Percentiles rank a stretch among this genome's conserved stretches.
phyloP scores from a whole-genome alignment of 2,113 vertebrate genomes.

The Triplophysa dalaica region DNA sequence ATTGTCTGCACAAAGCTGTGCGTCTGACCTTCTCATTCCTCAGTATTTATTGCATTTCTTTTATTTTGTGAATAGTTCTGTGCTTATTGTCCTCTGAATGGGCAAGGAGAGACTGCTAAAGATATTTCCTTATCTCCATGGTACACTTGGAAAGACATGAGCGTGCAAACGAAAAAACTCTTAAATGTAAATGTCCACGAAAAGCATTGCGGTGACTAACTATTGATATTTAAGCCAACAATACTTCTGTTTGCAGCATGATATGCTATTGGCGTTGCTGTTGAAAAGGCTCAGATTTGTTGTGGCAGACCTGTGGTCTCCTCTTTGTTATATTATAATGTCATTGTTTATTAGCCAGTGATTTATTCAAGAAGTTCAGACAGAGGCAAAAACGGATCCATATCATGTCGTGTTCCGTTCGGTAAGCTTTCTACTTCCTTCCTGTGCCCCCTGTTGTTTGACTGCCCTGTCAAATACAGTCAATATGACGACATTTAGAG shows the following conservation, averaged over 20 bases:
- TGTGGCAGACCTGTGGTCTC: not conserved
- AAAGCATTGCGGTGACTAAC: not conserved
- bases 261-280: not conserved
- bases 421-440: not conserved
- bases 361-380: not conserved
- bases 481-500: not conserved
- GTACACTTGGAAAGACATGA: conserved; percentile 17
- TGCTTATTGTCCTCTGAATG: conserved; percentile 7
- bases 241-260: not conserved
- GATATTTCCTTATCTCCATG: conserved; percentile 13
- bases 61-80: conserved; percentile 1
- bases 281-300: not conserved
- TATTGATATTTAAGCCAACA: conserved; percentile 1
- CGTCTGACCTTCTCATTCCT: conserved; percentile 4
- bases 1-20: not conserved
- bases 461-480: conserved; percentile 29
- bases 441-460: not conserved
- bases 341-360: not conserved
- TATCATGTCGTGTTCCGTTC: not conserved
- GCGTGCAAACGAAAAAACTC: not conserved
- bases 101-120: conserved; percentile 14
- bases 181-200: not conserved
- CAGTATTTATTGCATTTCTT: conserved; percentile 3
- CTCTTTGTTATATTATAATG: not conserved
- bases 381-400: not conserved